Conservation (phyloP, 2,797 vertebrate species). For the Muraenolepis orangiensis region DNA sequence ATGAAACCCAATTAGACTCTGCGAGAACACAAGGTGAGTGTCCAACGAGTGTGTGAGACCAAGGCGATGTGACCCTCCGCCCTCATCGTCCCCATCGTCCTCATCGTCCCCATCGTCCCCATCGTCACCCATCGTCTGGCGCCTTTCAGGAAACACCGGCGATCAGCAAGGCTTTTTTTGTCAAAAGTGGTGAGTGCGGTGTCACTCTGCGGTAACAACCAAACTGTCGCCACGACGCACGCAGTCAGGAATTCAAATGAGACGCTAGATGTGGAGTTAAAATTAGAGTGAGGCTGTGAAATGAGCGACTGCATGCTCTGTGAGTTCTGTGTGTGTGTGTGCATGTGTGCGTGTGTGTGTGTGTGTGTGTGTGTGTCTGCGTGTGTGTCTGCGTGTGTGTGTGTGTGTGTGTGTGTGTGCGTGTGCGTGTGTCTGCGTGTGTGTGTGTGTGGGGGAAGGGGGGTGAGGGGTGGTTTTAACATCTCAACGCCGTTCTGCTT, state of each 20-base stretch:
- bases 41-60: slow-evolving; percentile 43
- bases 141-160: not conserved
- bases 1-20: slow-evolving; percentile 68
- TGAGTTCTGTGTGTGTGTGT: too few species aligned
- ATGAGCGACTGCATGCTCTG: not conserved
- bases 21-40: slow-evolving; percentile 57
- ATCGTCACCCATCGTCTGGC: too few species aligned
- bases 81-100: too few species aligned
- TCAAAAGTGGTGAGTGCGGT: not conserved
- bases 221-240: not conserved
- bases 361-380: too few species aligned
- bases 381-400: too few species aligned
- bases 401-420: too few species aligned
- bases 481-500: slow-evolving; percentile 5
- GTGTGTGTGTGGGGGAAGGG: too few species aligned
- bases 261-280: not conserved
- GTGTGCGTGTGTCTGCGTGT: too few species aligned
- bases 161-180: not conserved
- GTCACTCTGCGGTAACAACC: too few species aligned
- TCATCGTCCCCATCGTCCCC: not conserved
- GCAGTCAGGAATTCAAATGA: too few species aligned
- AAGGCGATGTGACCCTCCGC: not conserved
- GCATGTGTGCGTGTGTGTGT: too few species aligned
- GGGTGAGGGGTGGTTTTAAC: not conserved
- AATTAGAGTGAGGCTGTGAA: not conserved